Percentiles rank a stretch among this genome's conserved stretches.
Evolutionary conservation across 2,888 invertebrate genomes (phyloP).

Genomic region (Mamestra brassicae): DNA sequence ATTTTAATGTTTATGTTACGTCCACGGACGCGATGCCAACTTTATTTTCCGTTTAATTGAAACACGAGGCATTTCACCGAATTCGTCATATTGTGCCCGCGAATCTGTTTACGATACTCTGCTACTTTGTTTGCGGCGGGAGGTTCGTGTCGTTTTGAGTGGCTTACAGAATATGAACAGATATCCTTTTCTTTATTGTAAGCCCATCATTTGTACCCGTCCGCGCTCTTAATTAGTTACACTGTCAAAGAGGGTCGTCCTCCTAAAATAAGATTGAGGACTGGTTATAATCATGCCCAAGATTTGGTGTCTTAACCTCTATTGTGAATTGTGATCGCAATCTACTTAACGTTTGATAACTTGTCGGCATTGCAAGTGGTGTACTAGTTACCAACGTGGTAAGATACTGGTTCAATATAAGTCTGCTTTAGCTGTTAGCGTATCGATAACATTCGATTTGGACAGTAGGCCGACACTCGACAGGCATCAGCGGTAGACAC

Average conservation of each 20-base stretch:
- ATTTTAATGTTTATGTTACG: constrained; percentile 84
- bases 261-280: constrained; percentile 33
- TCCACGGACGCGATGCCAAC: constrained; percentile 81
- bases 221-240: constrained; percentile 51
- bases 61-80: constrained; percentile 83
- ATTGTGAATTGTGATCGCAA: not conserved
- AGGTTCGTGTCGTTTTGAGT: constrained; percentile 62
- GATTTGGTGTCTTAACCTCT: constrained; percentile 6
- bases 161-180: constrained; percentile 32
- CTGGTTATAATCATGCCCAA: constrained; percentile 16
- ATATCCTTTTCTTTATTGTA: constrained; percentile 50
- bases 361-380: constrained; percentile 25
- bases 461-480: constrained; percentile 61
- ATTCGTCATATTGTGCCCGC: constrained; percentile 79
- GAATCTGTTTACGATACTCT: constrained; percentile 77
- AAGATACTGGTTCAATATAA: constrained; percentile 29
- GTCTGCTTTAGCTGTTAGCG: constrained; percentile 31
- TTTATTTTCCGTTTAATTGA: constrained; percentile 85
- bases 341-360: constrained; percentile 6
- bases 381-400: not conserved
- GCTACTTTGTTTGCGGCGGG: constrained; percentile 73
- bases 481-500: constrained; percentile 67
- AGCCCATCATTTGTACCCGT: constrained; percentile 53
- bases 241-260: constrained; percentile 24
- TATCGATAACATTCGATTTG: constrained; percentile 63